phyloP scores from a whole-genome alignment of 2,113 vertebrate genomes.

The Tragelaphus imberbis region DNA sequence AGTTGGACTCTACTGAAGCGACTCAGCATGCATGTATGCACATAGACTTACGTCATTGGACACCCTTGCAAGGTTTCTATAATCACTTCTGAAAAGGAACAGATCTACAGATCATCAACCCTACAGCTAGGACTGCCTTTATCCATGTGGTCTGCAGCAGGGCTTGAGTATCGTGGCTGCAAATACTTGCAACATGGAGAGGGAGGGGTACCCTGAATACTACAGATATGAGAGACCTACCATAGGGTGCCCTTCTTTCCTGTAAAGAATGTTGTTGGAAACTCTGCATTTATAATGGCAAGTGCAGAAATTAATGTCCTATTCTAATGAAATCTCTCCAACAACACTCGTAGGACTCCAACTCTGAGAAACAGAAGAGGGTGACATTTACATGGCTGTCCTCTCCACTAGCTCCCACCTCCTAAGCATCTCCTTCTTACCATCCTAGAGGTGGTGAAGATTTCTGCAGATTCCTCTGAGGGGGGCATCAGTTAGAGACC shows the following conservation, averaged over 20 bases:
- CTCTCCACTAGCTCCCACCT: not conserved
- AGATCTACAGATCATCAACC: not conserved
- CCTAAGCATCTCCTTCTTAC: not conserved
- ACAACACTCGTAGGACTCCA: not conserved
- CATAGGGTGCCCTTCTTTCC: not conserved
- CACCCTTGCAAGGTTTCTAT: not conserved
- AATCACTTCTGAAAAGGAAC: not conserved
- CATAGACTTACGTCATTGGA: not conserved
- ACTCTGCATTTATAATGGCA: not conserved
- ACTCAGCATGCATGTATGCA: not conserved
- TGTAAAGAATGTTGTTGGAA: not conserved
- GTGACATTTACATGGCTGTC: not conserved
- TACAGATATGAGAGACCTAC: too few species aligned
- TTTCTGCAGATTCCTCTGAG: not conserved
- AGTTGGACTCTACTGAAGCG: accelerated
- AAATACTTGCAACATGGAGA: not conserved
- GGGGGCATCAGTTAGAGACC: not conserved
- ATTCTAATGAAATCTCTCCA: not conserved
- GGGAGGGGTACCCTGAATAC: not conserved
- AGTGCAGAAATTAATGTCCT: not conserved
- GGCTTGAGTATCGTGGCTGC: not conserved
- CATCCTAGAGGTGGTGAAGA: not conserved
- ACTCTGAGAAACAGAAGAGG: not conserved
- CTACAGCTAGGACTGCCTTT: not conserved
- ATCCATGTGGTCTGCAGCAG: not conserved